A percentile compares a stretch with the other conserved stretches of the same genome.
Conservation (phyloP, 2,797 vertebrate genomes). For the Novumbra hubbsi region DNA sequence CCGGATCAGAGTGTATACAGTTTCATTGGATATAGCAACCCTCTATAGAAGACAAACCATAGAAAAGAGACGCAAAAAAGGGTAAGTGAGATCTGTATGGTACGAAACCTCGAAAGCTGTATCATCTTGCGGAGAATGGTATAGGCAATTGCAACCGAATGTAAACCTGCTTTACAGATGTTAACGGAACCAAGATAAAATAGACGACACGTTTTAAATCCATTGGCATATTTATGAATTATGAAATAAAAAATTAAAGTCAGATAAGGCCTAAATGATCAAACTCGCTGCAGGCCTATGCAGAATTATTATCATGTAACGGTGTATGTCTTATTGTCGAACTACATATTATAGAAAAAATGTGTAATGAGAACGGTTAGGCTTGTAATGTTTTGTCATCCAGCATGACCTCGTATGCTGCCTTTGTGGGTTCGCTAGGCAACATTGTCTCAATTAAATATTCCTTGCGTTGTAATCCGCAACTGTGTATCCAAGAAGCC, state of each 20-base stretch:
- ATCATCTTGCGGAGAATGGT: slow-evolving; percentile 1
- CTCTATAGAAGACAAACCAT: slow-evolving; percentile 21
- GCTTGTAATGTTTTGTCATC: slow-evolving; percentile 54
- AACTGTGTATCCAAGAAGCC: slow-evolving; percentile 18
- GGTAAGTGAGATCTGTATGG: slow-evolving; percentile 44
- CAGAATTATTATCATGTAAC: not conserved
- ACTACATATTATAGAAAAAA: not conserved
- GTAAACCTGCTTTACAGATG: slow-evolving; percentile 1
- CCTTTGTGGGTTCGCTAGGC: slow-evolving; percentile 45
- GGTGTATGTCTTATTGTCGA: not conserved
- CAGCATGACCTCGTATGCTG: slow-evolving; percentile 47
- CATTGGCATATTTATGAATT: not conserved
- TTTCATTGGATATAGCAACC: slow-evolving; percentile 19
- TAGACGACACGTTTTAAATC: slow-evolving; percentile 24
- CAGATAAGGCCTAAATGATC: not conserved
- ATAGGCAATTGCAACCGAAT: slow-evolving; percentile 31
- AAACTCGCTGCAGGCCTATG: not conserved
- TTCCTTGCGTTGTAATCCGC: not conserved
- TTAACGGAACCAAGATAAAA: not conserved
- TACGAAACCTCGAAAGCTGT: slow-evolving; percentile 3
- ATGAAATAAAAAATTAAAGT: not conserved
- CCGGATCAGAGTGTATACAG: slow-evolving; percentile 10
- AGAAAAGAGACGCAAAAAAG: slow-evolving; percentile 26
- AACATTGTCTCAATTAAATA: slow-evolving; percentile 22
- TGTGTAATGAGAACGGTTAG: slow-evolving; percentile 3